Conservation (phyloP, 2,888 invertebrate genomes). For the Eremobia ochroleuca region DNA sequence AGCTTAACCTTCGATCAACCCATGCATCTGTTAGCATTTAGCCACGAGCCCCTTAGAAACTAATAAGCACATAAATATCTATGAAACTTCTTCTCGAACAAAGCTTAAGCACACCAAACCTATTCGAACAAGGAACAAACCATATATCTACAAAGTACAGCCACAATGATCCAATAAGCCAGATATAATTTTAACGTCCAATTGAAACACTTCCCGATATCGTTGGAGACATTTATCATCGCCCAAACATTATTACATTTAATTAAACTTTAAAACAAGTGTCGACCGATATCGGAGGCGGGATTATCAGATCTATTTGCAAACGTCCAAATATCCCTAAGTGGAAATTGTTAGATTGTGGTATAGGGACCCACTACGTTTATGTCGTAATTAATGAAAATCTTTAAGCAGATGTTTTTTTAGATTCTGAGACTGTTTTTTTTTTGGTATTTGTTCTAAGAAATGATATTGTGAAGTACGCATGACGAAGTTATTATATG, state of each 20-base stretch:
- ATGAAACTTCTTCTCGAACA: not conserved
- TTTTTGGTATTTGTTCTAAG: not conserved
- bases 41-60: no score
- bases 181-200: constrained; percentile 69
- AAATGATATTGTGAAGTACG: no score
- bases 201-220: constrained; percentile 72
- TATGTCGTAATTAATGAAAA: constrained; percentile 11
- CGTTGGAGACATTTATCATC: constrained; percentile 76
- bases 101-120: not conserved
- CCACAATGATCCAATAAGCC: constrained; percentile 62
- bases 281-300: constrained; percentile 68
- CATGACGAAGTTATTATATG: not conserved
- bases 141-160: constrained; percentile 25
- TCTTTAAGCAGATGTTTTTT: constrained; percentile 12
- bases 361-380: constrained; percentile 11
- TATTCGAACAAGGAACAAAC: constrained; percentile 1
- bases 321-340: constrained; percentile 67
- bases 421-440: not conserved
- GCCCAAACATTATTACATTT: constrained; percentile 77
- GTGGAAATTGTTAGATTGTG: constrained; percentile 53
- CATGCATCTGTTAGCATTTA: no score
- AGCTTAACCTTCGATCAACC: no score
- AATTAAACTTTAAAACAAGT: constrained; percentile 80
- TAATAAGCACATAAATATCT: no score
- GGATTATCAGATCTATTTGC: constrained; percentile 73